Percentiles rank a stretch among this genome's conserved stretches.
Conservation (phyloP, 2,797 vertebrate genomes). For the Chiloscyllium punctatum region DNA sequence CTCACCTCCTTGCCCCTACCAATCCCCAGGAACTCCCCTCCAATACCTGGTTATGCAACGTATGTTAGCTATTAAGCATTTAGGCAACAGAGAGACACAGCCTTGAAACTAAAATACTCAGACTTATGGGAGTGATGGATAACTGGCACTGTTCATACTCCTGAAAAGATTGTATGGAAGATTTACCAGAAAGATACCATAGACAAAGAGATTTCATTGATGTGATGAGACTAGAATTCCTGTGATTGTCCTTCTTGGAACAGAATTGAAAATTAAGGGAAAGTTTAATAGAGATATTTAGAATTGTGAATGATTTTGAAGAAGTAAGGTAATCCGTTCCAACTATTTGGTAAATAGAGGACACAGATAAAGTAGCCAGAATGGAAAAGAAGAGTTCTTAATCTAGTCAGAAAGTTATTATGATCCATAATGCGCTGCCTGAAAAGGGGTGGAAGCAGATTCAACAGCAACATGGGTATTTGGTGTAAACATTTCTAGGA, state of each 20-base stretch:
- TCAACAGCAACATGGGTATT: background rate
- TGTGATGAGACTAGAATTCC: background rate
- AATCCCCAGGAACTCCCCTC: background rate
- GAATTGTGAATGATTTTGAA: background rate
- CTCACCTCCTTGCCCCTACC: no score
- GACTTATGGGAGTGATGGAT: background rate
- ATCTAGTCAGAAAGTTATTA: background rate
- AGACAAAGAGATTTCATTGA: background rate
- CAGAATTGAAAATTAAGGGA: background rate
- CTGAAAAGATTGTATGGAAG: background rate
- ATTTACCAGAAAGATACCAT: background rate
- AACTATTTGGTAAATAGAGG: background rate
- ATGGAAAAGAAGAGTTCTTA: background rate
- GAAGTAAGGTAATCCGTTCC: background rate
- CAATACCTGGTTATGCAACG: background rate
- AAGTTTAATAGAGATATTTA: background rate
- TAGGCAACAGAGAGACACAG: no score
- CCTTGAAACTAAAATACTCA: background rate
- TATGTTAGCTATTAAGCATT: background rate
- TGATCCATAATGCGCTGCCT: background rate
- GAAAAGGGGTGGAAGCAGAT: background rate
- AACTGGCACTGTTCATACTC: background rate
- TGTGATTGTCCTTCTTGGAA: background rate
- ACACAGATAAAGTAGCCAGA: background rate
- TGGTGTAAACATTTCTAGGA: background rate